Base-by-base conservation (phyloP, 2,797 vertebrate genomes). In the Mico argentatus region DNA sequence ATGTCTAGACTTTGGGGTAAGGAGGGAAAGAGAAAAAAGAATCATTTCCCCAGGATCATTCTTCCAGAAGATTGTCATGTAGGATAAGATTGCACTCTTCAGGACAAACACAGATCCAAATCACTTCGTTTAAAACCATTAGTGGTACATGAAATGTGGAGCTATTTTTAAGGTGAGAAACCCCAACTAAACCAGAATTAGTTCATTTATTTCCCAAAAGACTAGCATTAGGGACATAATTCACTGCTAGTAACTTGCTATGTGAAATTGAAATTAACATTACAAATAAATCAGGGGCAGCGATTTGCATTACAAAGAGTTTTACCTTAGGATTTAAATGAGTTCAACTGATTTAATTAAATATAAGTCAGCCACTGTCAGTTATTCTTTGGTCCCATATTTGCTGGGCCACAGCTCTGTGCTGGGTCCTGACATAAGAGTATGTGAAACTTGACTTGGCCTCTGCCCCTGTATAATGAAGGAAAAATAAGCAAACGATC, bases 211-310 rank as follows among this genome's bases (percentile, higher is more conserved):
- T 57, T 82, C 73, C 59, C 36, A 33, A 57, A 84, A 88, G 52
- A 50, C 46, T 46, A 95, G 26, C 2, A 15, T 2, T 9, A n/a
- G 48, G 46, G 17, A 59, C 22, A 50, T 59, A 72, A 89, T 41
- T 92, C 44, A 39, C 72, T 41, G 22, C 27, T 73, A 33, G n/a
- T 27, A 48, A 84, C 79, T 10, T 48, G 27, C 36, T 48, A 26
- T 50, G 50, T 84, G 27, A 79, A 89, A 88, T 89, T 52, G 22
- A 89, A 88, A 89, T 84, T 85, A 85, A 59, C n/a, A 89, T 89
- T 48, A 72, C 59, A 52, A 89, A 89, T 67, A 76, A 81, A 88
- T 67, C 76, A 44, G 83, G 33, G 30, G 33, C n/a, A 17, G n/a
- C 5, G 9, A 79, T 95, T 93, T 95, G 41, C 13, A 75, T 92